Conservation (phyloP, 1,140 invertebrate species). For the Leptinotarsa texana region DNA sequence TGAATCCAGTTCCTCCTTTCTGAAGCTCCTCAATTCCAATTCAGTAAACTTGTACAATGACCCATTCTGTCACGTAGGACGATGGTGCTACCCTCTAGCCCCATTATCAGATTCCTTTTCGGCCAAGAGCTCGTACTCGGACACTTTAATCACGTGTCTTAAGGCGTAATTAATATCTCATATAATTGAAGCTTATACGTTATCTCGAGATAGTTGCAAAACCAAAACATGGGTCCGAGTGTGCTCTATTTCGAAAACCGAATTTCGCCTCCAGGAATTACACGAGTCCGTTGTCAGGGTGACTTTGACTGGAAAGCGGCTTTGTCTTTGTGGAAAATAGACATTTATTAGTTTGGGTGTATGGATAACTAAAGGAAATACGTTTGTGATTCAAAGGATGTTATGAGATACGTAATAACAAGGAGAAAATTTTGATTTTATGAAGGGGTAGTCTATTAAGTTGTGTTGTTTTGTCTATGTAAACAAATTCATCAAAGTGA, state of each 20-base stretch:
- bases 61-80: neutral
- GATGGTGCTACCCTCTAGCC: neutral
- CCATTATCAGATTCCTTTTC: constrained; percentile 4
- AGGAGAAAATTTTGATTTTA: neutral
- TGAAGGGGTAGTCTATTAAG: too few relatives aligned
- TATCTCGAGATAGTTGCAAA: constrained; percentile 12
- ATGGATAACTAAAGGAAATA: neutral
- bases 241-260: neutral
- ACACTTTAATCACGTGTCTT: constrained; percentile 21
- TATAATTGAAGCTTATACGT: constrained; percentile 17
- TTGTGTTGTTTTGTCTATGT: too few relatives aligned
- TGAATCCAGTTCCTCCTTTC: too few relatives aligned
- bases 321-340: neutral
- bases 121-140: constrained; percentile 16
- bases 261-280: constrained; percentile 13
- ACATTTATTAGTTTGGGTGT: neutral
- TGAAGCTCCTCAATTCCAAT: neutral
- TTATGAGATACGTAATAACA: neutral
- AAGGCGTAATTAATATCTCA: constrained; percentile 19
- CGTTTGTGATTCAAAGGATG: neutral
- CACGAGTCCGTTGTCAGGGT: neutral
- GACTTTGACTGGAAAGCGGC: neutral
- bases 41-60: neutral
- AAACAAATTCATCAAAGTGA: too few relatives aligned
- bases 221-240: constrained; percentile 9